Conservation (phyloP, 2,113 vertebrate genomes). For the Thalassoma bifasciatum region DNA sequence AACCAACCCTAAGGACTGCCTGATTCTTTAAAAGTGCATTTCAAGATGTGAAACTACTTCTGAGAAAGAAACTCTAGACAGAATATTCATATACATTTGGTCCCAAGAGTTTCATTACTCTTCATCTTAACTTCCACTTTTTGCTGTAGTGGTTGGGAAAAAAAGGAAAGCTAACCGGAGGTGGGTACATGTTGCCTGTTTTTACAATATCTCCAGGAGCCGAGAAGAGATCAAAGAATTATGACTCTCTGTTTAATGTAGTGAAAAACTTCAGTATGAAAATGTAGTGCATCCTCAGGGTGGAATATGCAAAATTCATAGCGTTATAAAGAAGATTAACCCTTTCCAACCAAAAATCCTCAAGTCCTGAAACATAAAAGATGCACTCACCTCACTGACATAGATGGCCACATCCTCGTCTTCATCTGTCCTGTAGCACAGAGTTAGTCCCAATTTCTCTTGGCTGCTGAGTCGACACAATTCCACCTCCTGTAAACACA, state of each 20-base stretch:
- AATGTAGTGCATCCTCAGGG: background rate
- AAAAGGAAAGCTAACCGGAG: conserved; percentile 12
- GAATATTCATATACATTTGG: conserved; percentile 34
- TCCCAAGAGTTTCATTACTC: conserved; percentile 38
- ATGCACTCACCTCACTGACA: conserved; percentile 90
- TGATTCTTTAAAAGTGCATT: conserved; percentile 28
- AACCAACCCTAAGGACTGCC: conserved; percentile 13
- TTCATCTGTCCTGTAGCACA: conserved; percentile 97
- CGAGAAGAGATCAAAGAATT: conserved; percentile 23
- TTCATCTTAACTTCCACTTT: conserved; percentile 29
- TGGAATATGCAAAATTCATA: background rate
- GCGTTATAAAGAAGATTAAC: conserved; percentile 3
- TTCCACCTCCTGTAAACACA: conserved; percentile 90
- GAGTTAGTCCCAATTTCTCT: conserved; percentile 95
- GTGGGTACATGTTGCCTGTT: conserved; percentile 15
- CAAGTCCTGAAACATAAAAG: background rate
- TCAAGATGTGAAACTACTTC: conserved; percentile 51
- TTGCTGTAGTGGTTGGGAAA: conserved; percentile 13
- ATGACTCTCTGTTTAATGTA: background rate
- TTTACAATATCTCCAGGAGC: conserved; percentile 23
- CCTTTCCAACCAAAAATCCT: background rate
- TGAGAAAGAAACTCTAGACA: conserved; percentile 10
- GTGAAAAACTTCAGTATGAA: background rate
- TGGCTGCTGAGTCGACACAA: conserved; percentile 91
- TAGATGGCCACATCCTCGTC: conserved; percentile 96